Evolutionary conservation across 2,888 invertebrate species (phyloP), one percentile per base, ranked within the genome.

Genomic region (Oxytorus armatus): DNA sequence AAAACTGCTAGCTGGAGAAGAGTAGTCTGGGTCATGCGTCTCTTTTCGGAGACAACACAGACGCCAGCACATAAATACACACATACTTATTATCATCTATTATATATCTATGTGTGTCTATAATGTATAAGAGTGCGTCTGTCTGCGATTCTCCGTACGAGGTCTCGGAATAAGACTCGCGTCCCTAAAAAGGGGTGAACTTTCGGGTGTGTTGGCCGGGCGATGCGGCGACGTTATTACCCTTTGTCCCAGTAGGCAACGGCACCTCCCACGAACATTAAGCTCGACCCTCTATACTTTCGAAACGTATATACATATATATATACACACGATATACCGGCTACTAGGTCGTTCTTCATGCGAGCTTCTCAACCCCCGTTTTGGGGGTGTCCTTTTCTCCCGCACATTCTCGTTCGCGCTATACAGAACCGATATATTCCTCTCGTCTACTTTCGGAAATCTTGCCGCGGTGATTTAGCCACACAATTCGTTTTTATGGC

Each of bases 401-500:
- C 51, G 33, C 68, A 11, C 51, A 55, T 47, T 70, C 63, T 68
- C 63, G 42, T 70, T 57, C 74, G 7, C 21, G 69, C 39, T 51
- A 44, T 18, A 59, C 47, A 55, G 42, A 29, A 42, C 69, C 79
- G 66, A 79, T 79, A 76, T 72, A 79, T 79, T 76, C 66, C 76
- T 76, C 70, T 72, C 83, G 72, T 23, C 55, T 78, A 70, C 82
- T 75, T 78, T 83, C 73, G 82, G 84, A 81, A 86, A 86, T 84
- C 82, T 80, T 61, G 73, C 73, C 59, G 42, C 83, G 66, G 84
- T 85, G 88, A 89, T 89, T 88, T 87, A 87, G 84, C 78, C 79
- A 70, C 83, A 84, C 84, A 83, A 87, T 86, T 87, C 83, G 85
- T 83, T 87, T 87, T 88, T 86, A 87, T 85, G 85, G 85, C 74